phyloP scores from a whole-genome alignment of 2,113 vertebrate genomes.

The Rattus norvegicus region DNA sequence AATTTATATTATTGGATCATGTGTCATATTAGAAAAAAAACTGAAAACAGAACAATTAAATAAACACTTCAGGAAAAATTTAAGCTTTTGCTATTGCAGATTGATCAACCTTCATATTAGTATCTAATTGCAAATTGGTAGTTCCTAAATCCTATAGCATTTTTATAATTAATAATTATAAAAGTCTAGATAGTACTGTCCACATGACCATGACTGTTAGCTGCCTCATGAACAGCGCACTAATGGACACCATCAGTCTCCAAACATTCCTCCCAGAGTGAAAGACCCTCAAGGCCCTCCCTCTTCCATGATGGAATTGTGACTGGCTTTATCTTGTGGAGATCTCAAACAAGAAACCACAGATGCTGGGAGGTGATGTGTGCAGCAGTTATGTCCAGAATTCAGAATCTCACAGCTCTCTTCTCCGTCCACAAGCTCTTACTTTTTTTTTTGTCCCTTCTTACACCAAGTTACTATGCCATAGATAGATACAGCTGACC shows the following conservation, averaged over 20 bases:
- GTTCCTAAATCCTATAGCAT: slow-evolving; percentile 49
- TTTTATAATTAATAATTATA: not conserved
- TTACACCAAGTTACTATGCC: not conserved
- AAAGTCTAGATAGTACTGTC: not conserved
- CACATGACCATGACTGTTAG: too few species aligned
- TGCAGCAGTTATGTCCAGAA: not conserved
- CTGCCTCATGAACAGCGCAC: not conserved
- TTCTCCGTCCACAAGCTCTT: not conserved
- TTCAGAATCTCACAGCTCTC: not conserved
- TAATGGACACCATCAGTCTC: not conserved
- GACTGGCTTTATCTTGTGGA: not conserved
- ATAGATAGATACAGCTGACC: not conserved
- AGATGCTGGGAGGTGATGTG: not conserved
- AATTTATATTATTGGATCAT: slow-evolving; percentile 18
- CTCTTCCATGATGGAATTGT: not conserved
- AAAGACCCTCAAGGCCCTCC: not conserved
- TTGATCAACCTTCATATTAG: slow-evolving; percentile 22
- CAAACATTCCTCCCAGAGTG: not conserved
- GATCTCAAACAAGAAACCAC: not conserved
- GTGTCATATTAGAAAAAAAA: slow-evolving; percentile 58
- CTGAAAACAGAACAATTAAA: slow-evolving; percentile 50
- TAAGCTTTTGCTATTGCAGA: slow-evolving; percentile 57
- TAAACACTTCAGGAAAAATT: slow-evolving; percentile 25
- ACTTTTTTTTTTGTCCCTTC: not conserved
- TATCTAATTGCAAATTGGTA: not conserved